These are phyloP conservation scores for Zenarchopterus dispar DNA, from an alignment of 2,797 vertebrate species.

Conservation along the genomic window DNA sequence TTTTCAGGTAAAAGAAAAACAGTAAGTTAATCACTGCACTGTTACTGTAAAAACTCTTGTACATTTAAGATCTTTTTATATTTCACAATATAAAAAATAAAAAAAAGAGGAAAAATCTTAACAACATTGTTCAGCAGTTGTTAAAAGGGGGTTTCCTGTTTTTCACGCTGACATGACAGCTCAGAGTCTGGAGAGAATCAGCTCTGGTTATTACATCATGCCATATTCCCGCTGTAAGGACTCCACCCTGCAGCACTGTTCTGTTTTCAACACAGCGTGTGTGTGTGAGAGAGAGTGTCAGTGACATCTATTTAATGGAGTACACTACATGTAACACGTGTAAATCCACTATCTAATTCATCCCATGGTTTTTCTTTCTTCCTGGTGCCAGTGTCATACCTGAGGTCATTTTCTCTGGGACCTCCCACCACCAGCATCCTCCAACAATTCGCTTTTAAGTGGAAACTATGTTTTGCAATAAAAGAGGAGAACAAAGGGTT, in stretches of 20 bases:
- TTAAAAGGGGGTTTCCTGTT: slow-evolving; percentile 30
- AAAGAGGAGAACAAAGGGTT: slow-evolving; percentile 7
- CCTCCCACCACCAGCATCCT: background rate
- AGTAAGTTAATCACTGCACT: background rate
- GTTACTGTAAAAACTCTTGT: too few relatives aligned
- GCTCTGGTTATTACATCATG: slow-evolving; percentile 55
- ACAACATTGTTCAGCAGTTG: background rate
- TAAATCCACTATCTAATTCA: slow-evolving; percentile 2
- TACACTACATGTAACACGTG: background rate
- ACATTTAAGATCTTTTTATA: too few relatives aligned
- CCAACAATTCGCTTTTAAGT: background rate
- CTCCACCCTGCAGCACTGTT: slow-evolving; percentile 60
- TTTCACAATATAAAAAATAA: background rate
- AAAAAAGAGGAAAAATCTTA: background rate
- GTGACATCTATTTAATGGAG: slow-evolving; percentile 19
- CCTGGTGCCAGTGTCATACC: background rate
- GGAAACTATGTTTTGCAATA: slow-evolving; percentile 6
- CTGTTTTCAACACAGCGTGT: slow-evolving; percentile 22
- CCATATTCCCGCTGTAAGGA: slow-evolving; percentile 40
- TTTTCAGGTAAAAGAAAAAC: background rate
- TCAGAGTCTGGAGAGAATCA: slow-evolving; percentile 59
- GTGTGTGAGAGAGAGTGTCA: too few relatives aligned
- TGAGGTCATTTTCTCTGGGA: slow-evolving; percentile 5
- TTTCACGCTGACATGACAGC: slow-evolving; percentile 4
- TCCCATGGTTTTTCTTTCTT: slow-evolving; percentile 24